These are phyloP conservation scores for Phania funesta DNA, from an alignment of 2,888 invertebrate genomes.

Conservation along the genomic window DNA sequence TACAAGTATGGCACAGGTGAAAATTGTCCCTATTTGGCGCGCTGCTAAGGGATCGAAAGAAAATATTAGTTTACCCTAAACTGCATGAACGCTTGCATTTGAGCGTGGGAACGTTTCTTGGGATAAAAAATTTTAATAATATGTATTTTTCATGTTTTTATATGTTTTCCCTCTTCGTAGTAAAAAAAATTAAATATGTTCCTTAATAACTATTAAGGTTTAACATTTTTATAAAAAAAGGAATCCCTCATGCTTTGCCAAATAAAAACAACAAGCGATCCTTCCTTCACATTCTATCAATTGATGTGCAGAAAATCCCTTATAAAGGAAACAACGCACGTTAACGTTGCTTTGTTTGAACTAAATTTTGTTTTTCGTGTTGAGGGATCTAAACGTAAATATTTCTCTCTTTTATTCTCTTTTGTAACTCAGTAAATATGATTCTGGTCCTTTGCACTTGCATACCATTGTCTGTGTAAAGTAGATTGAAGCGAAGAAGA, in stretches of 20 bases:
- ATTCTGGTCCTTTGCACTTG: not conserved
- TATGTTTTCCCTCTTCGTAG: not conserved
- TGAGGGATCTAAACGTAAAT: not conserved
- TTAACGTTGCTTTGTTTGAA: not conserved
- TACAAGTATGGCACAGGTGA: constrained; percentile 47
- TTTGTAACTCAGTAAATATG: not conserved
- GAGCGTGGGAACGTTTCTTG: constrained; percentile 58
- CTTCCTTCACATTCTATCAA: constrained; percentile 16
- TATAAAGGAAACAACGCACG: constrained; percentile 39
- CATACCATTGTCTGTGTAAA: constrained; percentile 25
- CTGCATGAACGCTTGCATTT: constrained; percentile 17
- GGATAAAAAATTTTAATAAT: not conserved
- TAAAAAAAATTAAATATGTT: not conserved
- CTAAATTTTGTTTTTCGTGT: not conserved
- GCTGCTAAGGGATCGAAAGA: constrained; percentile 27
- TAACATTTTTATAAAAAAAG: not conserved
- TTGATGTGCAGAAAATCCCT: constrained; percentile 53
- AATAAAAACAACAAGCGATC: constrained; percentile 24
- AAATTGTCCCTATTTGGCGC: constrained; percentile 42
- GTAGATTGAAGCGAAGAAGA: not conserved
- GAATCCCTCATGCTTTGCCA: not conserved
- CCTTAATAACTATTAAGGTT: constrained; percentile 22
- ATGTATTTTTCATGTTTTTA: not conserved
- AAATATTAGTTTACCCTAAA: constrained; percentile 7
- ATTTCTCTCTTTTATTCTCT: constrained; percentile 3